Evolutionary conservation across 2,888 invertebrate species (phyloP).

Genomic region (Yponomeuta malinellus): DNA sequence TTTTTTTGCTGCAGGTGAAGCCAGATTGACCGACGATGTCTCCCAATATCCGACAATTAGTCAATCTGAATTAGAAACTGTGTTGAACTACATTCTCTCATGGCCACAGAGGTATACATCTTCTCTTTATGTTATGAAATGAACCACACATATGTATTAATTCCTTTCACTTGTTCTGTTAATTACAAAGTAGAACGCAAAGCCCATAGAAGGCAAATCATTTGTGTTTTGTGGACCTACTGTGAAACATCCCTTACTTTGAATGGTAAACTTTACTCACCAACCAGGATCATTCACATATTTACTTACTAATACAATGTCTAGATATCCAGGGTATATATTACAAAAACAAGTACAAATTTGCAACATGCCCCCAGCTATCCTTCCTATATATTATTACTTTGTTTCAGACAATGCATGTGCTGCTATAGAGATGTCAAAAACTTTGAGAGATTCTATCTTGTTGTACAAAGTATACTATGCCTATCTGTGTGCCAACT

Average conservation of each 20-base stretch:
- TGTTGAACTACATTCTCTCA: constrained; percentile 89
- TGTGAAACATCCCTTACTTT: background rate
- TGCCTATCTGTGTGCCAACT: constrained; percentile 89
- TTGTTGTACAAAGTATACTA: constrained; percentile 91
- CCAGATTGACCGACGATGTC: constrained; percentile 84
- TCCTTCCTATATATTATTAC: background rate
- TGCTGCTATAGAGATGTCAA: constrained; percentile 95
- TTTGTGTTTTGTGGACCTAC: background rate
- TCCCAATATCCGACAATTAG: constrained; percentile 84
- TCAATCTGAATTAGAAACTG: constrained; percentile 88
- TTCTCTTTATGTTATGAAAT: background rate
- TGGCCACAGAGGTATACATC: constrained; percentile 88
- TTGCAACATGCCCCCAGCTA: background rate
- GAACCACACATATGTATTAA: background rate
- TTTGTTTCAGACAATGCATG: constrained; percentile 89
- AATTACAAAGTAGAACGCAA: background rate
- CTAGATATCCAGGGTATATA: too few species aligned
- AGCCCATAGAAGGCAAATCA: background rate
- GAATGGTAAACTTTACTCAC: background rate
- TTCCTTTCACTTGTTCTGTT: constrained; percentile 1
- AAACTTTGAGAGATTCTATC: constrained; percentile 93
- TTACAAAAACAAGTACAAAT: too few species aligned
- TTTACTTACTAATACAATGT: too few species aligned
- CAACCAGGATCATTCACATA: too few species aligned
- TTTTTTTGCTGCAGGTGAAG: constrained; percentile 80